Evolutionary conservation across 2,113 vertebrate genomes (phyloP), one percentile per base, ranked within the genome.

Genomic region (Leucopsar rothschildi): DNA sequence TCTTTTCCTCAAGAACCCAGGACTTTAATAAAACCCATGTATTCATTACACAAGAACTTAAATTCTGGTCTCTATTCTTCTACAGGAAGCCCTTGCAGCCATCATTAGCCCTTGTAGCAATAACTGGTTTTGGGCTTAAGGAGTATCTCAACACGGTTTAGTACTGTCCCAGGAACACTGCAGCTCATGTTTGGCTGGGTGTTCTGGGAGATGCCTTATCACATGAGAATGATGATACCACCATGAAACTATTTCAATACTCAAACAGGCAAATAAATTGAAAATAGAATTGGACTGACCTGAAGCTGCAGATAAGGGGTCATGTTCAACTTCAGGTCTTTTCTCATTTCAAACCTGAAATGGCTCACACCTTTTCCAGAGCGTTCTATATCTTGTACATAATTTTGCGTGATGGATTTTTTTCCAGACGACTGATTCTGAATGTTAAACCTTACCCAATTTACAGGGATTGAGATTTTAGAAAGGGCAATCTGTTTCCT

Each of bases 71-170:
- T 88, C 29, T 69, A 4, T 24, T 45, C 8, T n/a, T 59, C n/a
- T 52, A 24, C 39, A 55, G 47, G 71, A 76, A 64, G 25, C 9
- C 40, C 17, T 39, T 64, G 29, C 18, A 68, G 59, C 15, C 13
- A 9, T 64, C 0, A 0, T 42, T 42, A 42, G 40, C 40, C 11
- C 13, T 6, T 4, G 10, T 24, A 56, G 47, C 28, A 60, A 11
- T 44, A 79, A 23, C n/a, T 49, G 42, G 1, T 39, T 63, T 79
- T 33, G 42, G 19, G n/a, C 24, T 63, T 52, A 82, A 35, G 18
- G 57, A 71, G 0, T 31, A 33, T 63, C 15, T 60, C 53, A 15
- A 9, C 29, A 7, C 27, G 42, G 49, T 24, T 24, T 15, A 31
- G 35, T 69, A 21, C 9, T 39, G 37, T 37, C 50, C 13, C 40